These are phyloP conservation scores for Xylocopa sonorina DNA, from an alignment of 1,140 invertebrate species.

Conservation along the genomic window DNA sequence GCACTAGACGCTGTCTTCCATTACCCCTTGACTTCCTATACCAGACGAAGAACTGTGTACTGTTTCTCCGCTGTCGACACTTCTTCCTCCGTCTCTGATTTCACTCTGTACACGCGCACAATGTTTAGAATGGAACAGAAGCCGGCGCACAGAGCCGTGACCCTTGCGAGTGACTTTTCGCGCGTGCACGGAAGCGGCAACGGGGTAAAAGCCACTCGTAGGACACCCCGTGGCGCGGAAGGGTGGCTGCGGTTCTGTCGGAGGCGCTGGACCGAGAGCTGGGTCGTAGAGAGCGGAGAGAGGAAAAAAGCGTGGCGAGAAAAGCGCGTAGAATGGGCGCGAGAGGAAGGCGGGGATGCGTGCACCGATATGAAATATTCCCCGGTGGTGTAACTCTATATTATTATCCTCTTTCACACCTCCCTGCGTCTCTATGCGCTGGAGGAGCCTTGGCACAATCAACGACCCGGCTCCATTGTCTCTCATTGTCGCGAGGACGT, in stretches of 20 bases:
- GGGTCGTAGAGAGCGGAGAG: conserved; percentile 32
- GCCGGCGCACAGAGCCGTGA: conserved; percentile 1
- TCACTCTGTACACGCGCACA: conserved; percentile 1
- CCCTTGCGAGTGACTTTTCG: conserved; percentile 72
- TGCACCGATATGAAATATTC: conserved; percentile 74
- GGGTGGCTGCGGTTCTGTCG: conserved; percentile 1
- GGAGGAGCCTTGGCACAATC: conserved; percentile 73
- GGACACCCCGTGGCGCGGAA: conserved; percentile 61
- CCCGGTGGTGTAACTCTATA: conserved; percentile 80
- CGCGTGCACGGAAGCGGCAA: conserved; percentile 65
- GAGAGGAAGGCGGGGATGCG: conserved; percentile 43
- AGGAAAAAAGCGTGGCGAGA: conserved; percentile 33
- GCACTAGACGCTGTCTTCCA: too few species aligned
- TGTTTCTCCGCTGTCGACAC: neutral
- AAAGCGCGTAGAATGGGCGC: conserved; percentile 48
- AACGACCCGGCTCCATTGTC: conserved; percentile 75
- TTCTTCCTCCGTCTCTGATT: conserved; percentile 33
- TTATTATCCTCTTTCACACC: conserved; percentile 83
- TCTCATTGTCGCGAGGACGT: conserved; percentile 70
- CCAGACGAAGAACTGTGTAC: too few species aligned
- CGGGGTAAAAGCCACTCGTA: conserved; percentile 49
- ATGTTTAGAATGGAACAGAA: neutral
- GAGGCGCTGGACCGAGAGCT: conserved; percentile 70
- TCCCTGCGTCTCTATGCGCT: conserved; percentile 75
- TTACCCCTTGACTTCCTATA: neutral